Evolutionary conservation across 2,113 vertebrate genomes (phyloP), one percentile per base, ranked within the genome.

Genomic region (Rhombomys opimus): DNA sequence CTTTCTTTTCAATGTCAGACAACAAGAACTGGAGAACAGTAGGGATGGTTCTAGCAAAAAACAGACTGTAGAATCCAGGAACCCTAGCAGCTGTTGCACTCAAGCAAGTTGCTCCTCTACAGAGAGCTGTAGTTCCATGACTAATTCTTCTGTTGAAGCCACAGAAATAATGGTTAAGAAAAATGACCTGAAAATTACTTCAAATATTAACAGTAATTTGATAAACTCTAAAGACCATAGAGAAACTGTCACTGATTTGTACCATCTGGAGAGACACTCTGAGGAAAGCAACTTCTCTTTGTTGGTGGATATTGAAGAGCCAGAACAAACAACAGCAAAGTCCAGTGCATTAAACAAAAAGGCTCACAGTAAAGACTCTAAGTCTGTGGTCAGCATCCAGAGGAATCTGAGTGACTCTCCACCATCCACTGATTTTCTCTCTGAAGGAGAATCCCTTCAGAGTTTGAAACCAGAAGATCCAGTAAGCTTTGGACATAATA

Each of bases 161-260:
- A 61, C 73, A 38, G 97, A 95, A 78, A 61, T 95, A 35, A 93
- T 94, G 77, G 93, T 96, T 38, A 96, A 98, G 95, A 96, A 92
- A 63, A 96, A 86, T 46, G 11, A 91, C 78, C 72, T 93, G 87
- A 84, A 41, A 52, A 46, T 94, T 25, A 63, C 84, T 91, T 96
- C 90, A 87, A 97, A 97, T 72, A 25, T 63, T 87, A 86, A 91
- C 5, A 52, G 10, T 91, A 96, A 89, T 2, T 75, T 98, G 68
- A 95, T 93, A 96, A 97, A 96, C 46, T 12, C 78, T 70, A 50
- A 95, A 77, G 87, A 96, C 80, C 93, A 89, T 59, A 81, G 52
- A 86, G 93, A 96, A 78, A 90, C 93, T 67, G 91, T 27, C 93
- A 67, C 46, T 91, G 63, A 75, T 94, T 57, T 84, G 85, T 94